Percentiles rank a stretch among this genome's conserved stretches.
phyloP scores from a whole-genome alignment of 2,888 invertebrate species.

The Caenorhabditis angaria region DNA sequence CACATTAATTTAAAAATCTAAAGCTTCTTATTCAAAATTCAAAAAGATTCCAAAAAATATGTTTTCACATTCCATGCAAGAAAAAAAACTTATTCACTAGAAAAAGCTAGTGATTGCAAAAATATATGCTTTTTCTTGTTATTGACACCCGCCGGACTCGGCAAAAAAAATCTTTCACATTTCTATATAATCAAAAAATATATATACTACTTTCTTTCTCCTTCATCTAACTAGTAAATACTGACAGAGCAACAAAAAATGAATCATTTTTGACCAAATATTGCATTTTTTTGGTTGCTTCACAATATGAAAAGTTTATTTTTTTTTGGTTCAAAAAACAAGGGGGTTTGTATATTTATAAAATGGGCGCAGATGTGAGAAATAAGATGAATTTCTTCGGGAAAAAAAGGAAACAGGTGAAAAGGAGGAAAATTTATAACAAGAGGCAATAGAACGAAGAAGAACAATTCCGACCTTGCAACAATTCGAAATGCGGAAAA shows the following conservation, averaged over 20 bases:
- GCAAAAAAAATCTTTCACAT: neutral
- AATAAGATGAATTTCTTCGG: neutral
- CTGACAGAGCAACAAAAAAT: neutral
- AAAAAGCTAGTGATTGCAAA: neutral
- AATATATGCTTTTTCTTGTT: neutral
- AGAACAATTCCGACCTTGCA: constrained; percentile 1
- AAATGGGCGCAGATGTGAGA: neutral
- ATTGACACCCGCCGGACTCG: neutral
- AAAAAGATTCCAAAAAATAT: too few relatives aligned
- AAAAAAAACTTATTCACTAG: neutral
- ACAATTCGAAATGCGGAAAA: neutral
- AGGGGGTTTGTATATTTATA: neutral
- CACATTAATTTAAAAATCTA: too few relatives aligned
- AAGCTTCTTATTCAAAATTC: too few relatives aligned
- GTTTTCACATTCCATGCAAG: neutral
- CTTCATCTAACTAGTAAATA: neutral
- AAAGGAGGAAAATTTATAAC: neutral
- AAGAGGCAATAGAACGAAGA: too few relatives aligned
- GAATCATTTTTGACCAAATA: constrained; percentile 2
- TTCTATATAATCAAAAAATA: constrained; percentile 12
- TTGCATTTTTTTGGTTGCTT: neutral
- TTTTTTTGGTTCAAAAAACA: neutral
- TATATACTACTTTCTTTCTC: neutral
- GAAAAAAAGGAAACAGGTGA: neutral
- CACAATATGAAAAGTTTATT: neutral